phyloP scores from a whole-genome alignment of 2,113 vertebrate species.

The Trinectes maculatus region DNA sequence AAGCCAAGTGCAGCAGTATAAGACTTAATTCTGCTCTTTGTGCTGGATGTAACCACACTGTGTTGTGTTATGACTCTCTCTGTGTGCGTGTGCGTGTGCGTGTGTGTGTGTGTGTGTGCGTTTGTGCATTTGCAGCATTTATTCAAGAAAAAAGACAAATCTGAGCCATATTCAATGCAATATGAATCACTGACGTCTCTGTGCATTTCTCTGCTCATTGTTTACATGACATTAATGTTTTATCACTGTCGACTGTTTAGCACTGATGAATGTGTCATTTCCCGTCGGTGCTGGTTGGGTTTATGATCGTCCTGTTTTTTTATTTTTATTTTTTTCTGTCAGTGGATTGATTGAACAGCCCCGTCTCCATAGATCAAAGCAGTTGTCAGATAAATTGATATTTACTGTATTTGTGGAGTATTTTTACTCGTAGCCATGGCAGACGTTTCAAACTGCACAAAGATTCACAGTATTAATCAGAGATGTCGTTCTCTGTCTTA shows the following conservation, averaged over 20 bases:
- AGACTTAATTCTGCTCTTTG: too few species aligned
- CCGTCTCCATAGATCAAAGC: slow-evolving; percentile 31
- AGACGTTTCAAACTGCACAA: too few species aligned
- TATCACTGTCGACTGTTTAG: slow-evolving; percentile 57
- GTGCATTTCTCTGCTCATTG: slow-evolving; percentile 72
- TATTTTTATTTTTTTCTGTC: not conserved
- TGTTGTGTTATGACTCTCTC: too few species aligned
- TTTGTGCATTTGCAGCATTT: slow-evolving; percentile 59
- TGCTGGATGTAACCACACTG: too few species aligned
- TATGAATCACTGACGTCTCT: slow-evolving; percentile 76
- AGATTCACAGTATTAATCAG: not conserved
- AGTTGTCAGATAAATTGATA: slow-evolving; percentile 29
- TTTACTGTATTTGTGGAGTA: not conserved
- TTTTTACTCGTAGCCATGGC: not conserved
- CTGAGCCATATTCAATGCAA: slow-evolving; percentile 85
- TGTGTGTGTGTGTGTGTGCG: slow-evolving; percentile 13
- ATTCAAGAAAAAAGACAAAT: slow-evolving; percentile 53
- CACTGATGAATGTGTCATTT: slow-evolving; percentile 68
- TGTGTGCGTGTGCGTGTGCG: slow-evolving; percentile 2
- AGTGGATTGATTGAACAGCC: slow-evolving; percentile 18
- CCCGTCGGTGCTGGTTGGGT: slow-evolving; percentile 59
- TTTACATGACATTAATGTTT: slow-evolving; percentile 86
- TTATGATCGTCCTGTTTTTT: slow-evolving; percentile 48
- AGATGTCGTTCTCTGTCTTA: too few species aligned
- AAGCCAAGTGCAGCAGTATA: too few species aligned